Evolutionary conservation across 1,140 invertebrate genomes (phyloP), one percentile per base, ranked within the genome.

Genomic region (Drosophila pruinosa): DNA sequence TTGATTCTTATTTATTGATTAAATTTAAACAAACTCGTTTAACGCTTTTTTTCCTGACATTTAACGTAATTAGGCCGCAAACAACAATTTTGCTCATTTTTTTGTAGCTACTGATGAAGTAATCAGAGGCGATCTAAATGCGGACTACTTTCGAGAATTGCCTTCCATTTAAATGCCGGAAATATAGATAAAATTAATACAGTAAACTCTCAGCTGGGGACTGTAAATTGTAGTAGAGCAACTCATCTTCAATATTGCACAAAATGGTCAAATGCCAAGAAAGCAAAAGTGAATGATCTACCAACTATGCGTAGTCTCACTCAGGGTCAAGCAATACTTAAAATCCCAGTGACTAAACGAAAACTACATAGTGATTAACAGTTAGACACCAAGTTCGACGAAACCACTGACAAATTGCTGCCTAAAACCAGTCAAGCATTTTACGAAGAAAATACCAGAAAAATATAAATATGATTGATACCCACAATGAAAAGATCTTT

Each of bases 131-230:
- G 36, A 88, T 71, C 86, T 69, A 41, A 78, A 70, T 70, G 34
- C 53, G 17, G 31, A 50, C 28, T 22, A 64, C 31, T 56, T 15
- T 31, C 48, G 5, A 36, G 39, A 38, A 24, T 57, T 52, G 53
- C 36, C 54, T 58, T 36, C 72, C 47, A 82, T 78, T 78, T 78
- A 64, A 75, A 69, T 72, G 81, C 82, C 81, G 81, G 81, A 82
- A 82, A 82, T 67, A 58, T 72, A 34, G 4, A 4, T 28, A 10
- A 24, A 59, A 45, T 65, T 59, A 74, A 76, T 67, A 76, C 69
- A 67, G 57, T 64, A 39, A 72, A 48, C 15, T 28, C 28, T 39
- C 50, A 8, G 31, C 41, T 26, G 2, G 31, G 21, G 19, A 14
- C 21, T 36, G 15, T 28, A 48, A 56, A 61, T 64, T 71, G 72